These are phyloP conservation scores for Acanthurus lineatus DNA, from an alignment of 2,797 vertebrate genomes.

Conservation along the genomic window DNA sequence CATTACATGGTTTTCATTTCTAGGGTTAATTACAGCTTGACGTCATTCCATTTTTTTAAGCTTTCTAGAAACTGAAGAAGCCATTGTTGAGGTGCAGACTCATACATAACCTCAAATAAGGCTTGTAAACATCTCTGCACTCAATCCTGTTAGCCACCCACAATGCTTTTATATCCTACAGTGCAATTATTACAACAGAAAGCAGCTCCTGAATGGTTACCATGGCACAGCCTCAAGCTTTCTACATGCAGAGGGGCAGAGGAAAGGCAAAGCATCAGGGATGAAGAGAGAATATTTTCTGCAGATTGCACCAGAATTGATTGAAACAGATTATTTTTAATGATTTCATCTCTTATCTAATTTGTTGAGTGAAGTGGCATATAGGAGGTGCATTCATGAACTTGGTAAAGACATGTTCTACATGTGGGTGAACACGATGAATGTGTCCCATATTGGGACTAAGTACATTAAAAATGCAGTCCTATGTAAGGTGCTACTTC, in stretches of 20 bases:
- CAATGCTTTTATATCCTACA: slow-evolving; percentile 54
- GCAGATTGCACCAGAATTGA: not conserved
- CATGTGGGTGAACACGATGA: not conserved
- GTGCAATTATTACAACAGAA: slow-evolving; percentile 50
- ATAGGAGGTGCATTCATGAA: not conserved
- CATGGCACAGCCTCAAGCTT: slow-evolving; percentile 65
- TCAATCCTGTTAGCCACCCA: slow-evolving; percentile 48
- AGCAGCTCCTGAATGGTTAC: slow-evolving; percentile 70
- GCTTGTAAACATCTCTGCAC: slow-evolving; percentile 48
- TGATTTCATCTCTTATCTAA: not conserved
- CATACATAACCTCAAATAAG: slow-evolving; percentile 42
- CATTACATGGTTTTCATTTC: slow-evolving; percentile 10
- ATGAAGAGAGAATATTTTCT: slow-evolving; percentile 17
- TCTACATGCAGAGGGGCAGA: slow-evolving; percentile 20
- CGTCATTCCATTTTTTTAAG: slow-evolving; percentile 11
- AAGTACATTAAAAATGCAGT: too few relatives aligned
- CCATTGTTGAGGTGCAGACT: slow-evolving; percentile 54
- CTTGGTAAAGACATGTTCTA: not conserved
- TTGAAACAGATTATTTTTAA: not conserved
- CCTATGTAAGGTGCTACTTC: too few relatives aligned
- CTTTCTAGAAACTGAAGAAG: slow-evolving; percentile 14
- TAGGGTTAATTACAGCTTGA: slow-evolving; percentile 32
- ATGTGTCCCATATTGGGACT: not conserved
- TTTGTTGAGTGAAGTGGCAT: not conserved
- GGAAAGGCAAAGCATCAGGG: slow-evolving; percentile 22